Conservation (phyloP, 2,797 vertebrate genomes). For the Labeo calbasu region DNA sequence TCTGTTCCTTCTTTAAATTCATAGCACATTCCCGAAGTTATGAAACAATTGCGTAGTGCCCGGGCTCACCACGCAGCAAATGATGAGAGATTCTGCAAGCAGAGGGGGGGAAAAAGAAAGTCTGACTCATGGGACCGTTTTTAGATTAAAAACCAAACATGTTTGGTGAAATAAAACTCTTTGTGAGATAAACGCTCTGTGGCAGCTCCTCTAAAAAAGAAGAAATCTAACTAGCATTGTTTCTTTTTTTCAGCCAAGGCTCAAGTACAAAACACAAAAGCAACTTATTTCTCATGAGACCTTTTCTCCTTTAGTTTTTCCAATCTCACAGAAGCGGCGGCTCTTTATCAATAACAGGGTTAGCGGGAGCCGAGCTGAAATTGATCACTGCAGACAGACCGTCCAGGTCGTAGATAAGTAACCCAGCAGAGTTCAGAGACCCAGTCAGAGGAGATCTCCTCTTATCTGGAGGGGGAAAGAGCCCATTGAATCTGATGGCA, state of each 20-base stretch:
- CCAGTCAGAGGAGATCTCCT: slow-evolving; percentile 85
- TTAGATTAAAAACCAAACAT: slow-evolving; percentile 58
- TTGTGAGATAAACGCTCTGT: slow-evolving; percentile 10
- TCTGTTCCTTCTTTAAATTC: slow-evolving; percentile 38
- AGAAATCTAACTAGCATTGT: slow-evolving; percentile 61
- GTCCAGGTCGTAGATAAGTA: slow-evolving; percentile 84
- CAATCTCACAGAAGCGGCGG: slow-evolving; percentile 81
- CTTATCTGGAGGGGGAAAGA: slow-evolving; percentile 78
- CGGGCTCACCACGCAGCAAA: slow-evolving; percentile 11
- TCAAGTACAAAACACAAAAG: slow-evolving; percentile 49
- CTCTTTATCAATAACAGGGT: slow-evolving; percentile 86
- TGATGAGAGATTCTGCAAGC: slow-evolving; percentile 14
- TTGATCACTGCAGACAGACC: slow-evolving; percentile 88
- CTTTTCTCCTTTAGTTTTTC: slow-evolving; percentile 71
- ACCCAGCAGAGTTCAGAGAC: slow-evolving; percentile 83
- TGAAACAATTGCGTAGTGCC: slow-evolving; percentile 29
- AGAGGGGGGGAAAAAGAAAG: neutral
- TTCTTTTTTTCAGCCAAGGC: slow-evolving; percentile 58
- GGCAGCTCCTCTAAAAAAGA: slow-evolving; percentile 66
- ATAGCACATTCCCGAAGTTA: slow-evolving; percentile 29
- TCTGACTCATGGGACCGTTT: slow-evolving; percentile 39
- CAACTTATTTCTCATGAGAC: slow-evolving; percentile 79
- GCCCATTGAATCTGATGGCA: slow-evolving; percentile 85
- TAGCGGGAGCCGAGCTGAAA: slow-evolving; percentile 82
- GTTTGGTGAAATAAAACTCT: slow-evolving; percentile 55